These are phyloP conservation scores for Ophiodon elongatus DNA, from an alignment of 2,113 vertebrate species.

Conservation along the genomic window DNA sequence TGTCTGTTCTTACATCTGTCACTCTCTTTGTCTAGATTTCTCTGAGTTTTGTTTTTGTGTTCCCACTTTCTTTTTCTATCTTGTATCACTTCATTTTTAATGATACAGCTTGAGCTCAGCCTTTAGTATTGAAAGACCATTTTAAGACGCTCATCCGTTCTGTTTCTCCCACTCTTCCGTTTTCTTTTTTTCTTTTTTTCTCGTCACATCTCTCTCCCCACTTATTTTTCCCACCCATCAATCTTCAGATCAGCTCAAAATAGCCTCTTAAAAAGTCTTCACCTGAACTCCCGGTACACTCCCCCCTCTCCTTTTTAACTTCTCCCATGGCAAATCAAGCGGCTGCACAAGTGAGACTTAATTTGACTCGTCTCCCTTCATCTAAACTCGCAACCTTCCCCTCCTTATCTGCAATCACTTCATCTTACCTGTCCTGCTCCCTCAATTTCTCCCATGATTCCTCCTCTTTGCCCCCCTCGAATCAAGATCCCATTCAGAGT, in stretches of 20 bases:
- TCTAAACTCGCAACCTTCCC: slow-evolving; percentile 32
- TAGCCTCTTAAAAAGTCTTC: slow-evolving; percentile 41
- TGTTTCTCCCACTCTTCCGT: slow-evolving; percentile 10
- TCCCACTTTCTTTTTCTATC: slow-evolving; percentile 10
- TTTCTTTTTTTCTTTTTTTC: background rate
- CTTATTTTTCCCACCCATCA: slow-evolving; percentile 20
- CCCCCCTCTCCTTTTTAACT: slow-evolving; percentile 16
- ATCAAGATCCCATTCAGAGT: slow-evolving; percentile 31
- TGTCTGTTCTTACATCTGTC: slow-evolving; percentile 15
- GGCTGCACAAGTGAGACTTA: slow-evolving; percentile 42
- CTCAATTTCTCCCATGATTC: slow-evolving; percentile 18
- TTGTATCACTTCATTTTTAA: background rate
- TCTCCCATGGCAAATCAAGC: slow-evolving; percentile 42
- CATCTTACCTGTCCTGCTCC: slow-evolving; percentile 20
- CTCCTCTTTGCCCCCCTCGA: slow-evolving; percentile 36
- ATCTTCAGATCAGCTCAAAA: slow-evolving; percentile 20
- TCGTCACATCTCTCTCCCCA: background rate
- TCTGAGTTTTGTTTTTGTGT: slow-evolving; percentile 18
- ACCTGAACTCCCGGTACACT: slow-evolving; percentile 32
- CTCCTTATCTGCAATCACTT: slow-evolving; percentile 32
- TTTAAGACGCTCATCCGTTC: slow-evolving; percentile 4
- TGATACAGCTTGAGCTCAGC: background rate
- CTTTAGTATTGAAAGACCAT: slow-evolving; percentile 35
- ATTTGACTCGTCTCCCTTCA: slow-evolving; percentile 4
- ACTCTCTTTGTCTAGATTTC: slow-evolving; percentile 3